Base-by-base conservation (phyloP, 2,888 invertebrate genomes). In the Erannis defoliaria region DNA sequence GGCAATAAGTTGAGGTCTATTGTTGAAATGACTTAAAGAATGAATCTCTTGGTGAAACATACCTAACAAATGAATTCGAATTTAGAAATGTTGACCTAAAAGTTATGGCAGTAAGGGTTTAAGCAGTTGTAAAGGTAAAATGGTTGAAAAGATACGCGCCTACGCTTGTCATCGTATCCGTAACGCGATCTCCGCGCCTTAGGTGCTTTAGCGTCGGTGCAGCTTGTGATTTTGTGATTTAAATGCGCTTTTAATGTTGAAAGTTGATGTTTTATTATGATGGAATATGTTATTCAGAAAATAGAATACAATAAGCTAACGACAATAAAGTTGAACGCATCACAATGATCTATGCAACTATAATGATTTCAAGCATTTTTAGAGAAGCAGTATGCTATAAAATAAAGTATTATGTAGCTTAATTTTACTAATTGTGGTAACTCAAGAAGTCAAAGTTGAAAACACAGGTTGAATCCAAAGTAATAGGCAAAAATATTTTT, bases 121-220 rank as follows among this genome's bases (percentile, higher is more conserved):
- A 49, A 23, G 12, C 12, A 18, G 16, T 0, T 10, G 16, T 10
- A 37, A 9, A 37, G 12, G 8, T 50, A 60, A 60, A 53, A 37
- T 62, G 53, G 67, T 67, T 53, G 55, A 42, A 50, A 16, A 46
- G 46, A 67, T 70, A 72, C 78, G 82, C 85, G 82, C 85, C 84
- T 81, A 88, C 87, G 86, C 88, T 84, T 82, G 86, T 88, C 88
- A 86, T 77, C 82, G 76, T 80, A 80, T 82, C 80, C 79, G 81
- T 81, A 86, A 80, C 78, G 78, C 75, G 82, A 84, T 83, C 77
- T 81, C 80, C 74, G 76, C 73, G 80, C 82, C 83, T 75, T 74
- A 74, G 83, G 82, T 82, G 80, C 77, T 83, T 80, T 82, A 78
- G 78, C 71, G 72, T 75, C 76, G 72, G 72, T 65, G 71, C 74